Evolutionary conservation across 2,797 vertebrate genomes (phyloP).

Genomic region (Threskiornis aethiopicus): DNA sequence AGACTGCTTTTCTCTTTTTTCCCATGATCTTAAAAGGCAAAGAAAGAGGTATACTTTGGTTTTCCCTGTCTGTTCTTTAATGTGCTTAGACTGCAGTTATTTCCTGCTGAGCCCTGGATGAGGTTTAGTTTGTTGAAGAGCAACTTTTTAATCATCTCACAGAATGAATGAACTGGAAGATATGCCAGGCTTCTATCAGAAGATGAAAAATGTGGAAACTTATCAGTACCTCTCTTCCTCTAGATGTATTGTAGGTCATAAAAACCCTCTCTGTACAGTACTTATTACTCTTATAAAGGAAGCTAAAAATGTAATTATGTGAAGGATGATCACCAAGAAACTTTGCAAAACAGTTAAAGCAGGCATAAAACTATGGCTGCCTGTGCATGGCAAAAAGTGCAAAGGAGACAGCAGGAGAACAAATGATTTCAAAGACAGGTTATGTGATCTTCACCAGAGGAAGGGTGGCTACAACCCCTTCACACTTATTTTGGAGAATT

Average conservation of each 20-base stretch:
- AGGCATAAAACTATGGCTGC: not conserved
- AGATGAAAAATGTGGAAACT: conserved; percentile 52
- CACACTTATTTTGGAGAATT: not conserved
- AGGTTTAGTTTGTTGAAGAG: conserved; percentile 56
- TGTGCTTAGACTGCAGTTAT: conserved; percentile 55
- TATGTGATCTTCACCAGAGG: not conserved
- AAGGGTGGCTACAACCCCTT: not conserved
- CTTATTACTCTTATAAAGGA: conserved; percentile 12
- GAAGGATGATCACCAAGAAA: conserved; percentile 7
- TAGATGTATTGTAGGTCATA: not conserved
- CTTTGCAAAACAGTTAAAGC: not conserved
- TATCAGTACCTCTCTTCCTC: conserved; percentile 35
- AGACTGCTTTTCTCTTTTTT: conserved; percentile 23
- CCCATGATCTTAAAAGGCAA: conserved; percentile 1
- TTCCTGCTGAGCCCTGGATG: conserved; percentile 54
- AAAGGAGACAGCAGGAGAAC: not conserved
- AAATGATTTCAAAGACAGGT: not conserved
- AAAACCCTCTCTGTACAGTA: not conserved
- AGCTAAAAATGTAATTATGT: conserved; percentile 33
- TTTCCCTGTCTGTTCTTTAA: conserved; percentile 43
- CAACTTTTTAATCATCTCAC: conserved; percentile 64
- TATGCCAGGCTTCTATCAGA: conserved; percentile 43
- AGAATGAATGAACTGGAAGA: conserved; percentile 42
- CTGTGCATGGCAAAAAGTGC: not conserved
- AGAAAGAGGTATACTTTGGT: conserved; percentile 16